Percentiles rank a stretch among this genome's conserved stretches.
Conservation (phyloP, 2,113 vertebrate genomes). For the Dinomys branickii region DNA sequence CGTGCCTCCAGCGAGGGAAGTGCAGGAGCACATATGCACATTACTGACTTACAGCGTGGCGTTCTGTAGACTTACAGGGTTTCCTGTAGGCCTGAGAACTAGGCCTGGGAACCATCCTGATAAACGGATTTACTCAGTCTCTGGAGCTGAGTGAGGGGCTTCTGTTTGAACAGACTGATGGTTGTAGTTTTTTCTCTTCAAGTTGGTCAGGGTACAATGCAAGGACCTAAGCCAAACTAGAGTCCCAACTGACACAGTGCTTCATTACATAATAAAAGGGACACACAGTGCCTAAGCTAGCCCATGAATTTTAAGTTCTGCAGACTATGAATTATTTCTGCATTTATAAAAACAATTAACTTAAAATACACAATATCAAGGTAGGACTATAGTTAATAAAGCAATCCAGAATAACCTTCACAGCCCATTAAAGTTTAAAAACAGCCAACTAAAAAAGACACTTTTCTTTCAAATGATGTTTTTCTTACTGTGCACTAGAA, state of each 20-base stretch:
- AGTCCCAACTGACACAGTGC: background rate
- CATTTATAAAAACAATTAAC: slow-evolving; percentile 43
- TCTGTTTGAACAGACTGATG: too few relatives aligned
- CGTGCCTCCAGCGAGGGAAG: too few relatives aligned
- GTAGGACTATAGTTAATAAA: background rate
- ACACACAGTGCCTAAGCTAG: background rate
- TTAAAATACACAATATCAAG: background rate
- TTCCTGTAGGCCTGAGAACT: too few relatives aligned
- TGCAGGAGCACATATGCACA: too few relatives aligned
- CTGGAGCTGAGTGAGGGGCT: too few relatives aligned
- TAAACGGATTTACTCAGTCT: too few relatives aligned
- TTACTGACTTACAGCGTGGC: too few relatives aligned
- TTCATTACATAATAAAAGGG: background rate
- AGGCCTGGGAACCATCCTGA: too few relatives aligned
- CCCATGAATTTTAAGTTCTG: slow-evolving; percentile 3
- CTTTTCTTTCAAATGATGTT: background rate
- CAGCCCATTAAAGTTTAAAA: background rate
- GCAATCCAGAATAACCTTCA: background rate
- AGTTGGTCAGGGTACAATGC: too few relatives aligned
- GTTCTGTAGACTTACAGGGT: too few relatives aligned
- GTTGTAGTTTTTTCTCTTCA: too few relatives aligned
- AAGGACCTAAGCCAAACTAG: too few relatives aligned
- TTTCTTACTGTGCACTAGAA: background rate
- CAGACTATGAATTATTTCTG: background rate
- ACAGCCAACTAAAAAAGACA: background rate